Percentiles rank a stretch among this genome's conserved stretches.
Conservation (phyloP, 2,113 vertebrate species). For the Xiphophorus hellerii region DNA sequence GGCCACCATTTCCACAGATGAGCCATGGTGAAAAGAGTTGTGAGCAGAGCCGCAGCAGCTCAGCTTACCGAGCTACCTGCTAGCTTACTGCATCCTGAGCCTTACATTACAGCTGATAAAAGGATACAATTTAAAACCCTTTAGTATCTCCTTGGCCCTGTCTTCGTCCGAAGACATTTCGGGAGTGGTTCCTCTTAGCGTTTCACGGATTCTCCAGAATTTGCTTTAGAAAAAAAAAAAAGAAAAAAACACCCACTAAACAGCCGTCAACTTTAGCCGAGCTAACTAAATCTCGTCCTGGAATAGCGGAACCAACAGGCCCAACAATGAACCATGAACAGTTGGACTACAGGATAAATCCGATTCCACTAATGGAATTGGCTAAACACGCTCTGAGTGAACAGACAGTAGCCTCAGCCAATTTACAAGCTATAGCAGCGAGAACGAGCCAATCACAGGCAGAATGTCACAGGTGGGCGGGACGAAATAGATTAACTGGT, state of each 20-base stretch:
- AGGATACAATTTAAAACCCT: conserved; percentile 86
- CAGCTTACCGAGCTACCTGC: too few relatives aligned
- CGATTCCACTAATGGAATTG: conserved; percentile 80
- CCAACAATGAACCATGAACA: conserved; percentile 16
- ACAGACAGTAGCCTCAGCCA: conserved; percentile 57
- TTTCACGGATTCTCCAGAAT: conserved; percentile 32
- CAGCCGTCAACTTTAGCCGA: neutral
- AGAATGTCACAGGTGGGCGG: conserved; percentile 37
- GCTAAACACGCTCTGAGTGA: conserved; percentile 69
- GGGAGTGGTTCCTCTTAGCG: conserved; percentile 45
- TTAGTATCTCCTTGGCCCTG: conserved; percentile 84
- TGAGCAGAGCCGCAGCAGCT: neutral
- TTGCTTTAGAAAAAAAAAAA: neutral
- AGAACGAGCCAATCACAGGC: conserved; percentile 57
- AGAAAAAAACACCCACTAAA: neutral
- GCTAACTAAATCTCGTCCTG: conserved; percentile 1
- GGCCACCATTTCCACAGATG: too few relatives aligned
- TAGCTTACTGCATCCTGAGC: neutral
- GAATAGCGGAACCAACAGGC: conserved; percentile 22
- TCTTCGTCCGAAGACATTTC: conserved; percentile 85
- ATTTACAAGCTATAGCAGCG: neutral
- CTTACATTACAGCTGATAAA: conserved; percentile 27
- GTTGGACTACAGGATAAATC: conserved; percentile 51
- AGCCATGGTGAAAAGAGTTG: too few relatives aligned
- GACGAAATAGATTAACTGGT: conserved; percentile 65